A percentile compares a stretch with the other conserved stretches of the same genome.
Conservation (phyloP, 1,140 invertebrate genomes). For the Nebria ingens region DNA sequence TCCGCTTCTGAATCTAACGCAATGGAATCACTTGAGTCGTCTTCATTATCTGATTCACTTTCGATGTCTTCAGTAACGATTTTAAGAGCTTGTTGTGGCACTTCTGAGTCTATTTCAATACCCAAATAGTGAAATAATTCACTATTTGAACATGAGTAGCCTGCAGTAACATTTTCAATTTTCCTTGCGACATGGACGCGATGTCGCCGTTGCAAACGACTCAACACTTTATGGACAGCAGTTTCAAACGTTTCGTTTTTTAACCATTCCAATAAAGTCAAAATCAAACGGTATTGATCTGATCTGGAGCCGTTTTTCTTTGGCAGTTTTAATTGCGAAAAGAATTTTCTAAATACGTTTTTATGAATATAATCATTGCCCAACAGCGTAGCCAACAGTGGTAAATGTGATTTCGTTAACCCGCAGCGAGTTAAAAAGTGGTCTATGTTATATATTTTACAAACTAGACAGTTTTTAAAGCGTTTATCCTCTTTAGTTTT, state of each 20-base stretch:
- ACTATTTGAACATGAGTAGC: slow-evolving; percentile 46
- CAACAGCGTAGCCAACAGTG: slow-evolving; percentile 66
- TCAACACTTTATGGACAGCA: slow-evolving; percentile 55
- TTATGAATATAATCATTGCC: slow-evolving; percentile 81
- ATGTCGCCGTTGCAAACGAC: slow-evolving; percentile 41
- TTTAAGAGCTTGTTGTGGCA: slow-evolving; percentile 16
- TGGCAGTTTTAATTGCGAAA: slow-evolving; percentile 49
- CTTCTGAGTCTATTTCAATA: slow-evolving; percentile 17
- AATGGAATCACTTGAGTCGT: neutral
- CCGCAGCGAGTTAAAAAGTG: slow-evolving; percentile 53
- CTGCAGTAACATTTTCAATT: slow-evolving; percentile 50
- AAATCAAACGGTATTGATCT: slow-evolving; percentile 50
- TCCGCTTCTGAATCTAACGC: neutral
- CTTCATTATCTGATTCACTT: slow-evolving; percentile 18
- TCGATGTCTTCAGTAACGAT: slow-evolving; percentile 19
- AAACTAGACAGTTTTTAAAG: slow-evolving; percentile 38
- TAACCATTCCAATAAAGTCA: slow-evolving; percentile 62
- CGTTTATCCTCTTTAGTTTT: slow-evolving; percentile 18
- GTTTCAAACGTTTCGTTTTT: slow-evolving; percentile 53
- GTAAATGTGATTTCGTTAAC: slow-evolving; percentile 53
- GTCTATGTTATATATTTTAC: slow-evolving; percentile 61
- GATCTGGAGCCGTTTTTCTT: slow-evolving; percentile 44
- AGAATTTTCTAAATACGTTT: slow-evolving; percentile 57
- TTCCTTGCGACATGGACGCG: slow-evolving; percentile 40
- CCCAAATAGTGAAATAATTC: slow-evolving; percentile 45